Conservation (phyloP, 2,113 vertebrate genomes). For the Neopipo cinnamomea region DNA sequence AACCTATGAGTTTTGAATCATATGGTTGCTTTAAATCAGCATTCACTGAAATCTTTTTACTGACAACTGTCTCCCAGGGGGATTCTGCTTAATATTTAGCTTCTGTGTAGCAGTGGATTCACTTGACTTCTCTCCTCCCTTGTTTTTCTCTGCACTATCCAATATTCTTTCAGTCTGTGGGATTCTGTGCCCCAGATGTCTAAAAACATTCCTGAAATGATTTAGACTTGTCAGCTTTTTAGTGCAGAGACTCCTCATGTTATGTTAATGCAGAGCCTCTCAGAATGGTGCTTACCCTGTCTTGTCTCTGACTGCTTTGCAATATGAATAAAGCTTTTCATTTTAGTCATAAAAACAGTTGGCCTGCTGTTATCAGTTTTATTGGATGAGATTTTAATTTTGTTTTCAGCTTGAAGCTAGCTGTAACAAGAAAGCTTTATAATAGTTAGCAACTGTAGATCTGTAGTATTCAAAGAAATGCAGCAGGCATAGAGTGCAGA, state of each 20-base stretch:
- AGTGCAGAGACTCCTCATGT: background rate
- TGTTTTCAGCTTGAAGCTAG: background rate
- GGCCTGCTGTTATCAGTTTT: background rate
- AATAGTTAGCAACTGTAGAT: background rate
- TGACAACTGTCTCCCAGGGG: background rate
- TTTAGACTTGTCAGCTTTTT: background rate
- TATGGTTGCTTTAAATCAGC: background rate
- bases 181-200: background rate
- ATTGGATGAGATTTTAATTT: slow-evolving; percentile 10
- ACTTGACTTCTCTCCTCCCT: background rate
- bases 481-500: background rate
- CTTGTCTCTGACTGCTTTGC: background rate
- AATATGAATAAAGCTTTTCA: background rate
- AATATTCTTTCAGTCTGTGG: background rate
- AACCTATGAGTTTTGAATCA: background rate
- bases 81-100: background rate
- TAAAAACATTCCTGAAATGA: background rate
- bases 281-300: background rate
- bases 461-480: background rate
- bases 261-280: background rate
- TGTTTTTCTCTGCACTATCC: background rate
- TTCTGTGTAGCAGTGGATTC: background rate
- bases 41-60: background rate
- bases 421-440: background rate
- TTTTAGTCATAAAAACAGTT: background rate